These are phyloP conservation scores for Tyto alba DNA, from an alignment of 2,113 vertebrate genomes.

Conservation along the genomic window DNA sequence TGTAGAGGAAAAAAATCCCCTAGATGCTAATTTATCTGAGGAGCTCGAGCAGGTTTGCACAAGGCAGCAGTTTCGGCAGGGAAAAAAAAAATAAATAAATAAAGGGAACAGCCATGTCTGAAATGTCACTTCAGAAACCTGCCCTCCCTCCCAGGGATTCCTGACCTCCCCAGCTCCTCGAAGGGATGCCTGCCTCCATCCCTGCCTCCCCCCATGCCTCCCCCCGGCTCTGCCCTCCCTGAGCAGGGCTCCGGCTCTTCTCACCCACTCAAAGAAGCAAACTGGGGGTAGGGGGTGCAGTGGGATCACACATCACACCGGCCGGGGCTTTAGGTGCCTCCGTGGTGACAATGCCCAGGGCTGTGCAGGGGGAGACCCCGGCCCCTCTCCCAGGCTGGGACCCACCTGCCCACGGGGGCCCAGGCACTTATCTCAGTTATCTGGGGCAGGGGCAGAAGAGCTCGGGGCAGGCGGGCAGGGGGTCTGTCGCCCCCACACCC, in stretches of 20 bases:
- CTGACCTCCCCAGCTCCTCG: background rate
- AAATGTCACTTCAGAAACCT: background rate
- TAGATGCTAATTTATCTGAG: constrained; percentile 16
- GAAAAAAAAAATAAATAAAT: background rate
- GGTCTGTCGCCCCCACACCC: rapidly evolving
- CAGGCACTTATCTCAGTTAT: too few relatives aligned
- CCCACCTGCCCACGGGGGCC: rapidly evolving
- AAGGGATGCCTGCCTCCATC: background rate
- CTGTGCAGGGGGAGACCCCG: rapidly evolving
- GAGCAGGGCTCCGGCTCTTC: background rate
- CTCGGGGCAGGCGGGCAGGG: rapidly evolving
- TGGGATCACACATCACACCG: background rate
- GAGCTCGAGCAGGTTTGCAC: background rate
- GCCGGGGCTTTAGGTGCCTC: rapidly evolving
- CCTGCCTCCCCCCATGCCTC: background rate
- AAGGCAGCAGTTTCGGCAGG: background rate
- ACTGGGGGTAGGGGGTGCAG: background rate
- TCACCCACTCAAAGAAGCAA: background rate
- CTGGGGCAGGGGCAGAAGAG: background rate
- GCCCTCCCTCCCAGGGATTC: background rate
- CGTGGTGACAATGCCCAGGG: rapidly evolving
- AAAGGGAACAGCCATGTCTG: background rate
- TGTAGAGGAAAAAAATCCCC: background rate
- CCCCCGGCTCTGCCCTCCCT: background rate
- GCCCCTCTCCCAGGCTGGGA: background rate